phyloP scores from a whole-genome alignment of 2,797 vertebrate genomes.

The Lutjanus argentimaculatus region DNA sequence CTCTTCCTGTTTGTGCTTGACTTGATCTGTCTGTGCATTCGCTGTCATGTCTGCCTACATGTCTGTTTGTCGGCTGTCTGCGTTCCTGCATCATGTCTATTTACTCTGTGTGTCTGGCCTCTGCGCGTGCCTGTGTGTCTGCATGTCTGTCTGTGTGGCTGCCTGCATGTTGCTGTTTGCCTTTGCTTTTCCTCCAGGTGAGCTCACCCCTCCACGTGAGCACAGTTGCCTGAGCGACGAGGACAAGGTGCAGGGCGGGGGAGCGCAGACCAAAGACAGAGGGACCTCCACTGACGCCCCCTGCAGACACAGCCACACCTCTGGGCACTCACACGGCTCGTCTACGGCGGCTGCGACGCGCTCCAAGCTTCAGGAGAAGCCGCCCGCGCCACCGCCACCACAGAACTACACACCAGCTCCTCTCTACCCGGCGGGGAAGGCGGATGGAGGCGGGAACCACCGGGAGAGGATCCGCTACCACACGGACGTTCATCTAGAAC shows the following conservation, averaged over 20 bases:
- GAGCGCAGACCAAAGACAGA: conserved; percentile 93
- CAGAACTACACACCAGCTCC: conserved; percentile 83
- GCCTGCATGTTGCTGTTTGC: conserved; percentile 29
- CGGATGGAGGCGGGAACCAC: conserved; percentile 80
- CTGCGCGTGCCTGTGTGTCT: conserved; percentile 38
- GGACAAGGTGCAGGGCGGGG: conserved; percentile 91
- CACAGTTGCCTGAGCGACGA: conserved; percentile 97
- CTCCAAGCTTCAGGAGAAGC: conserved; percentile 81
- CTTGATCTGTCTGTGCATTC: conserved; percentile 29
- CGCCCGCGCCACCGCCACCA: conserved; percentile 73
- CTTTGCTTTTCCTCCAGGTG: conserved; percentile 82
- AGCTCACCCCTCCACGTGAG: conserved; percentile 92
- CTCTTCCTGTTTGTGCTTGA: conserved; percentile 44
- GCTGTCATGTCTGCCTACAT: conserved; percentile 41
- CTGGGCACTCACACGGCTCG: conserved; percentile 84
- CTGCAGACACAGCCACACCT: conserved; percentile 86
- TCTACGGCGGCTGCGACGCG: conserved; percentile 47
- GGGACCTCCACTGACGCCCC: conserved; percentile 95
- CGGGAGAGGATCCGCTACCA: conserved; percentile 94
- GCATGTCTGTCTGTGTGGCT: conserved; percentile 25
- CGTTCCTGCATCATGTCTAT: conserved; percentile 29
- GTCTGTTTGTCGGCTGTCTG: conserved; percentile 19
- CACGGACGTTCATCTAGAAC: conserved; percentile 92
- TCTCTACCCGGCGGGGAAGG: conserved; percentile 68
- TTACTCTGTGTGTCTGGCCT: conserved; percentile 36